Conservation (phyloP, 2,113 vertebrate species). For the Calonectris borealis region DNA sequence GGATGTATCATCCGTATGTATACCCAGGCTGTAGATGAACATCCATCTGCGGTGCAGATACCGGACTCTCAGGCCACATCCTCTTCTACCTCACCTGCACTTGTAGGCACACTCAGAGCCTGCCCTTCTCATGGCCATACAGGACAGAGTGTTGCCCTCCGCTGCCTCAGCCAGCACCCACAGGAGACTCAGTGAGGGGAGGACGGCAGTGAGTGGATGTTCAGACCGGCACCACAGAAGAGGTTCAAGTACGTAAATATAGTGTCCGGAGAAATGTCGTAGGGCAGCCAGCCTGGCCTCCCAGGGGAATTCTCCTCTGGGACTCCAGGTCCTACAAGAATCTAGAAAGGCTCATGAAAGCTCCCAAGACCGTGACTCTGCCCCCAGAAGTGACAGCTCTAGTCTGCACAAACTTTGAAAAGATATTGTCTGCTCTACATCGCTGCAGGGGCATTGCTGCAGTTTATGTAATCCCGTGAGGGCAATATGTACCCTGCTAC, state of each 20-base stretch:
- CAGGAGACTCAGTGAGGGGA: neutral
- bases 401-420: neutral
- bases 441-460: neutral
- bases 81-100: neutral
- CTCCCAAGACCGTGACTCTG: neutral
- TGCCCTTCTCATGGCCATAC: neutral
- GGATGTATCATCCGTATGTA: too few relatives aligned
- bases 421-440: neutral
- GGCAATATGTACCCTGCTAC: neutral
- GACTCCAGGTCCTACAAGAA: neutral
- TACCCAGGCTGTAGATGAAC: neutral
- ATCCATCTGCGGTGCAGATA: neutral
- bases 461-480: neutral
- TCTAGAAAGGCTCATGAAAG: neutral
- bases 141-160: neutral
- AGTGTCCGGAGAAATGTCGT: neutral
- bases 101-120: neutral
- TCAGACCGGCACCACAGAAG: neutral
- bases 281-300: neutral
- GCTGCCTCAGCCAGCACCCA: fast-evolving
- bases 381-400: neutral
- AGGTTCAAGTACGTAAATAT: neutral
- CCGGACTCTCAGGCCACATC: neutral
- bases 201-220: neutral
- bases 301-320: neutral